phyloP scores from a whole-genome alignment of 2,113 vertebrate species.

The Cyanistes caeruleus region DNA sequence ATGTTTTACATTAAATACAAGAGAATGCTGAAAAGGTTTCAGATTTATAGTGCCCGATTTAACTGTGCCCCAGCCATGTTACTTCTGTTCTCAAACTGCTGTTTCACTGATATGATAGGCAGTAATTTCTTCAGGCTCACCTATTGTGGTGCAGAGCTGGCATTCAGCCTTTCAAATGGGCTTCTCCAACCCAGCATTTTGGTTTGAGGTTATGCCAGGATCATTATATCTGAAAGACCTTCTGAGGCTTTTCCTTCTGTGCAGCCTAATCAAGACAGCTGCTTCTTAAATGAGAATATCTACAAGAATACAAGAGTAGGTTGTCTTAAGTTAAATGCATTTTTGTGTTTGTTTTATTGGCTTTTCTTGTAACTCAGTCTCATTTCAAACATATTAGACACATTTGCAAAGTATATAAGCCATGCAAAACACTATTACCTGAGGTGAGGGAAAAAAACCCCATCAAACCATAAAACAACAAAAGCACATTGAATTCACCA shows the following conservation, averaged over 20 bases:
- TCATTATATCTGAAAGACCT: not conserved
- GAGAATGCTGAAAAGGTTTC: not conserved
- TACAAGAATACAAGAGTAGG: not conserved
- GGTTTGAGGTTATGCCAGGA: not conserved
- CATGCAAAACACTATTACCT: not conserved
- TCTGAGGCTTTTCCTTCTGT: not conserved
- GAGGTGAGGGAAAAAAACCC: fast-evolving
- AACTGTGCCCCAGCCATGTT: not conserved
- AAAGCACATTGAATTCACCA: not conserved
- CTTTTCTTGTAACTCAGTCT: not conserved
- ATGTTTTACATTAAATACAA: not conserved
- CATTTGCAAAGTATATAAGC: not conserved
- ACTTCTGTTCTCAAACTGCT: not conserved
- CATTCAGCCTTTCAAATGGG: not conserved
- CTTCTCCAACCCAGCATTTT: constrained; percentile 14
- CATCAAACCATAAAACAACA: not conserved
- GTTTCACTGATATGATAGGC: not conserved
- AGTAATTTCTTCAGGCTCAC: not conserved
- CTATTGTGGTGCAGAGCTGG: not conserved
- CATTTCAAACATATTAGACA: not conserved
- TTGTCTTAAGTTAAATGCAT: not conserved
- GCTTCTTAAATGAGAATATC: not conserved
- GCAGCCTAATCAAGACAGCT: not conserved
- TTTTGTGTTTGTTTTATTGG: not conserved
- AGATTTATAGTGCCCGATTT: not conserved